A percentile compares a stretch with the other conserved stretches of the same genome.
Conservation (phyloP, 37 sponge, comb jelly and placozoan genomes). For the Agelas oroides region DNA sequence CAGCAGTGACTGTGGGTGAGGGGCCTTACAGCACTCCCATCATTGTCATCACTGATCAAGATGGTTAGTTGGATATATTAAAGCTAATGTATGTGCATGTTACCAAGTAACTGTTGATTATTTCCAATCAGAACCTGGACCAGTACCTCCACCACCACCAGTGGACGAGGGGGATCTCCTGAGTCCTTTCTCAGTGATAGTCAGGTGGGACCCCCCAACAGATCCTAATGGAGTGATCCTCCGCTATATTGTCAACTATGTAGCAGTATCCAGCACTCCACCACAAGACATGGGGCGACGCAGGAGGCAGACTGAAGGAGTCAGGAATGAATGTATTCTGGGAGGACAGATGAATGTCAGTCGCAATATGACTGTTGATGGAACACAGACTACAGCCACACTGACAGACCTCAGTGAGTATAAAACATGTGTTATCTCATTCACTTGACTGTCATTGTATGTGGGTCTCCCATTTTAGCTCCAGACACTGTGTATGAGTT, state of each 20-base stretch:
- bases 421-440: neutral
- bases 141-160: too few species aligned
- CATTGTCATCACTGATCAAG: slow-evolving; percentile 10
- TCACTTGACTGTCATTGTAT: neutral
- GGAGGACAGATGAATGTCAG: slow-evolving; percentile 20
- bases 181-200: neutral
- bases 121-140: too few species aligned
- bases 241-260: slow-evolving; percentile 25
- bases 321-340: slow-evolving; percentile 13
- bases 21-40: slow-evolving; percentile 6
- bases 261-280: slow-evolving; percentile 6
- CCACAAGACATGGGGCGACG: neutral
- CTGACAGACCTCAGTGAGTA: slow-evolving; percentile 40
- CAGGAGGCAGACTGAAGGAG: slow-evolving; percentile 16
- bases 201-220: slow-evolving; percentile 14
- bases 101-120: too few species aligned
- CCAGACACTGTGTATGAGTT: slow-evolving; percentile 47
- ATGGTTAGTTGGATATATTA: neutral
- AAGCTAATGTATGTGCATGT: neutral
- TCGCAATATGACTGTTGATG: slow-evolving; percentile 26
- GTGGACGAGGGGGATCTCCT: too few species aligned
- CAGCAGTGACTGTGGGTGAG: slow-evolving; percentile 12
- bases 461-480: too few species aligned
- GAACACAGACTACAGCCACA: slow-evolving; percentile 7
- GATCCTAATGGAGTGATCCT: slow-evolving; percentile 39